phyloP scores from a whole-genome alignment of 2,113 vertebrate species.

The Bettongia penicillata region DNA sequence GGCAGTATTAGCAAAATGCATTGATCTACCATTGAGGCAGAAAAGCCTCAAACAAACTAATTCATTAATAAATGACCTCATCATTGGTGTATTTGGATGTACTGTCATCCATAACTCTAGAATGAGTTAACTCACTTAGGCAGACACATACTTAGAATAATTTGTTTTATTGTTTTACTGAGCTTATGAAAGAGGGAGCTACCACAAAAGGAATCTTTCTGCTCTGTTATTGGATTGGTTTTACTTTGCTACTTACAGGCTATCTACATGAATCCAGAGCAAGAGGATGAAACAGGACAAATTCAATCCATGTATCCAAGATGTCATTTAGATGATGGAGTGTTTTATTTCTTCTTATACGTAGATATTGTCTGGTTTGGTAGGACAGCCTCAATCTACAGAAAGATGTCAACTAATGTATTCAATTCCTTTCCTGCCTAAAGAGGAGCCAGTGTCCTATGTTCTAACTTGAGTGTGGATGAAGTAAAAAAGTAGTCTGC shows the following conservation, averaged over 20 bases:
- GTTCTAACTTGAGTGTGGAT: not conserved
- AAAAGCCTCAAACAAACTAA: conserved; percentile 5
- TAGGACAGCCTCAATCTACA: not conserved
- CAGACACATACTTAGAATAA: conserved; percentile 52
- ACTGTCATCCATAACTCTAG: conserved; percentile 56
- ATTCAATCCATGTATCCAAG: conserved; percentile 24
- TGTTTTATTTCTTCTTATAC: not conserved
- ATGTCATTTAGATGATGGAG: not conserved
- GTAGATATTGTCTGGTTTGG: not conserved
- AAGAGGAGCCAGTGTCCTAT: not conserved
- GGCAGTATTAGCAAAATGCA: conserved; percentile 32
- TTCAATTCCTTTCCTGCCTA: not conserved
- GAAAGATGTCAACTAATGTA: not conserved
- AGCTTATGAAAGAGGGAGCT: conserved; percentile 7
- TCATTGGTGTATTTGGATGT: conserved; percentile 51
- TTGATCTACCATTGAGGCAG: conserved; percentile 35
- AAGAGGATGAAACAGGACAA: conserved; percentile 41
- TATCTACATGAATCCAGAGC: not conserved
- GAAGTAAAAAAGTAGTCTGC: not conserved
- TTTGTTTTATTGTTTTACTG: conserved; percentile 61
- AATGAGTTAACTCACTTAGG: conserved; percentile 61
- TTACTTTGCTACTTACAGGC: not conserved
- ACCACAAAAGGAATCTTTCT: conserved; percentile 18
- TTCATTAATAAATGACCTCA: conserved; percentile 53
- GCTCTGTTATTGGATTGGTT: conserved; percentile 7